Evolutionary conservation across 2,888 invertebrate species (phyloP).

Genomic region (Drosophila pegasa): DNA sequence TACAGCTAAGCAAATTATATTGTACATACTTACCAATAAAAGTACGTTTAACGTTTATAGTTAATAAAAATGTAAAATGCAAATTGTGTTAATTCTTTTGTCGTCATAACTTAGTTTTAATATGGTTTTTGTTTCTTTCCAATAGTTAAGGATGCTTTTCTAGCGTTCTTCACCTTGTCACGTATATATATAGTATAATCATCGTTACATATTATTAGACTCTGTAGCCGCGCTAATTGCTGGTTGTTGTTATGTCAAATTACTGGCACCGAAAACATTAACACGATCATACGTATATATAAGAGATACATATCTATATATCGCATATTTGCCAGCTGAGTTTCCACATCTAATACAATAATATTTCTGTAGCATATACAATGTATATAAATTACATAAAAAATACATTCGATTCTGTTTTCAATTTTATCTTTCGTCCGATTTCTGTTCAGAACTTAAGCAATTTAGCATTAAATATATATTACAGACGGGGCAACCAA

Average conservation of each 20-base stretch:
- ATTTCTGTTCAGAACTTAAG: conserved; percentile 46
- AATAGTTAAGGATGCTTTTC: conserved; percentile 71
- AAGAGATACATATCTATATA: conserved; percentile 18
- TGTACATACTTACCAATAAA: conserved; percentile 30
- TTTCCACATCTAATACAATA: conserved; percentile 55
- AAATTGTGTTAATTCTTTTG: conserved; percentile 36
- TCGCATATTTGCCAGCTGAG: conserved; percentile 38
- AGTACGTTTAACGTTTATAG: conserved; percentile 20
- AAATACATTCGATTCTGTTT: conserved; percentile 65
- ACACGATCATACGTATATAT: conserved; percentile 45
- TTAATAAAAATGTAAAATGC: conserved; percentile 56
- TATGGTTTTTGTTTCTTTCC: conserved; percentile 53
- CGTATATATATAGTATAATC: conserved; percentile 27
- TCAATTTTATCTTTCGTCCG: conserved; percentile 26
- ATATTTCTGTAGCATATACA: conserved; percentile 42
- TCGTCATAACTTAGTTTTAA: conserved; percentile 73
- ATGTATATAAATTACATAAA: conserved; percentile 74
- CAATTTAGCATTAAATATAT: conserved; percentile 46
- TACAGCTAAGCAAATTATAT: conserved; percentile 15
- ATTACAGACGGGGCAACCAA: conserved; percentile 28
- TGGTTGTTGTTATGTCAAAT: conserved; percentile 53
- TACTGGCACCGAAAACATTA: conserved; percentile 61
- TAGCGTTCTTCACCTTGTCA: conserved; percentile 39
- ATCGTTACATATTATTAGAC: conserved; percentile 65
- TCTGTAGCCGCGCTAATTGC: conserved; percentile 64